Base-by-base conservation (phyloP, 1,140 invertebrate genomes). In the Drosophila guanche region DNA sequence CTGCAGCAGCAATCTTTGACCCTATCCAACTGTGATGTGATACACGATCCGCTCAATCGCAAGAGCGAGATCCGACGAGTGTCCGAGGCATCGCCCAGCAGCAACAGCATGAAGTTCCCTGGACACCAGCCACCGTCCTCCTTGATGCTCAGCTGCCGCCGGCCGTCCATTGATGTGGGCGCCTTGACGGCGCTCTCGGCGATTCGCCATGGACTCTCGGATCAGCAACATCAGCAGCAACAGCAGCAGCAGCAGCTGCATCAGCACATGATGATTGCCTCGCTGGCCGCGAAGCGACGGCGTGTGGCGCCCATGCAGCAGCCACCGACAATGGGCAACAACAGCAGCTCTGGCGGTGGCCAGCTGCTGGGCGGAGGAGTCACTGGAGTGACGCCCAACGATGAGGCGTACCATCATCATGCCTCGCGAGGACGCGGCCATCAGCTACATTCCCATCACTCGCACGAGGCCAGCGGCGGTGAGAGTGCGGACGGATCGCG, bases 401-500 rank as follows among this genome's bases (percentile, higher is more conserved):
- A 90, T 70, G 83, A 89, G 29, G 29, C 29, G 33, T 85, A 70
- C 60, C 86, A 90, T 61, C 85, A 90, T 56, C 91, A 91, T 71
- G 71, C 74, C 8, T 91, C 89, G 40, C 57, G 90, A 4, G 90
- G 90, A 40, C 74, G 91, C 14, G 90, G 90, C 25, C 91, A 91
- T 68, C 90, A 90, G 72, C 65, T 91, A 85, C 90, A 91, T 91
- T 91, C 91, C 74, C 91, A 91, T 89, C 90, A 91, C 53, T 91
- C 91, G 14, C 91, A 91, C 57, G 91, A 91, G 66, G 86, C 90
- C 46, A 91, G 90, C 46, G 90, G 90, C 12, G 90, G 90, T 20
- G 91, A 91, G 51, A 91, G 91, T 73, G 90, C 90, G 16, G 90
- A 91, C 40, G 94, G 94, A 45, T 96, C 95, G 3, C 91, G 96